Evolutionary conservation across 2,888 invertebrate genomes (phyloP).

Genomic region (Ectemnius continuus): DNA sequence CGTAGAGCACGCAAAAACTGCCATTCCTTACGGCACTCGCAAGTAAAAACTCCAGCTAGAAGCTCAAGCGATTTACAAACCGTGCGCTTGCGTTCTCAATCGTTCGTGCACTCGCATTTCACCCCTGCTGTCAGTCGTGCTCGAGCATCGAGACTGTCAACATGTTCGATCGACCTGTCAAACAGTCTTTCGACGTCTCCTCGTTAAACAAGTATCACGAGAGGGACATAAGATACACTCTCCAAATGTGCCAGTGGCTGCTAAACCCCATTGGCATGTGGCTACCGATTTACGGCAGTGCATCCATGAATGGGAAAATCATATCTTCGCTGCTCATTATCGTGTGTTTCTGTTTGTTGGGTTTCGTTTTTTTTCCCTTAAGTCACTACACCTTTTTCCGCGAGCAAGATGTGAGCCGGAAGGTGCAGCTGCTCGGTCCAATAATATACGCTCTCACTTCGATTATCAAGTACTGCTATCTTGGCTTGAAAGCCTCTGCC

Average conservation of each 20-base stretch:
- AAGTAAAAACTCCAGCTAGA: no score
- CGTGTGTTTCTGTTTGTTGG: constrained; percentile 15
- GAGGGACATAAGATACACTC: constrained; percentile 38
- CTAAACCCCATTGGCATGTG: constrained; percentile 64
- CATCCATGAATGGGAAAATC: constrained; percentile 12
- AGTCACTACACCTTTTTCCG: constrained; percentile 27
- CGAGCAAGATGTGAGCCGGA: constrained; percentile 23
- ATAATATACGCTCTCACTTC: constrained; percentile 48
- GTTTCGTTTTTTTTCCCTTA: constrained; percentile 37
- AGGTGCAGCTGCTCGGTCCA: constrained; percentile 56
- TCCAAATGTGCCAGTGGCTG: constrained; percentile 62
- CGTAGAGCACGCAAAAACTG: no score
- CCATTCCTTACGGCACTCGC: no score
- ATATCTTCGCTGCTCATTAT: constrained; percentile 3
- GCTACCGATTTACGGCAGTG: constrained; percentile 37
- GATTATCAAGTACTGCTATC: constrained; percentile 46
- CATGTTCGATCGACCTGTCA: no score
- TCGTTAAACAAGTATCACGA: constrained; percentile 8
- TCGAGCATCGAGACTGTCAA: constrained; percentile 21
- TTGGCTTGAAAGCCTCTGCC: background rate
- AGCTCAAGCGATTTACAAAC: no score
- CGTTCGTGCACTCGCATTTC: background rate
- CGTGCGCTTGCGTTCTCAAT: constrained; percentile 26
- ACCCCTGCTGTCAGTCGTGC: no score
- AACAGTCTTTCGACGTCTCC: background rate